Percentiles rank a stretch among this genome's conserved stretches.
phyloP scores from a whole-genome alignment of 2,888 invertebrate species.

The Acleris emargana region DNA sequence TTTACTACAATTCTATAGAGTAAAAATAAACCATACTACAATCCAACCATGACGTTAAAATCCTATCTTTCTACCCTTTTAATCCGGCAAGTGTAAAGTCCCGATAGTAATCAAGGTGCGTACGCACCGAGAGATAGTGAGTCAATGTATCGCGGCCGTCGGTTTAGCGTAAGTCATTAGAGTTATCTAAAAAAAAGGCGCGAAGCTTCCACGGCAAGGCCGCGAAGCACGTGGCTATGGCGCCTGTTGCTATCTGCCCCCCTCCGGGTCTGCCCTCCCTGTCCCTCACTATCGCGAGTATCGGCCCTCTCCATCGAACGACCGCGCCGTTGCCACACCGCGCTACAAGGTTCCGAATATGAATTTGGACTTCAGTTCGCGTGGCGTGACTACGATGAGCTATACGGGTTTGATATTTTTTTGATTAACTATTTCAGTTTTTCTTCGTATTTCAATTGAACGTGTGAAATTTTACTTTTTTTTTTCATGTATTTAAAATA shows the following conservation, averaged over 20 bases:
- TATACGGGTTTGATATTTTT: background rate
- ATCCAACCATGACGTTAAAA: too few species aligned
- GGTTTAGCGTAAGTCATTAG: constrained; percentile 57
- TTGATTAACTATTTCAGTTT: too few species aligned
- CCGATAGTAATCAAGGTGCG: too few species aligned
- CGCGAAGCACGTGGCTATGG: constrained; percentile 73
- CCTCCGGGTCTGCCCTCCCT: constrained; percentile 20
- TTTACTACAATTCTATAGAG: too few species aligned
- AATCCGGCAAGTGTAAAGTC: too few species aligned
- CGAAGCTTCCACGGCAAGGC: constrained; percentile 78
- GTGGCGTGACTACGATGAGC: constrained; percentile 14
- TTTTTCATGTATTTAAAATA: too few species aligned
- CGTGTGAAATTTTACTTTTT: too few species aligned
- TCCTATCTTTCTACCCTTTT: too few species aligned
- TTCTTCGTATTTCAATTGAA: too few species aligned
- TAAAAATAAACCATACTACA: too few species aligned
- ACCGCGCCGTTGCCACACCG: constrained; percentile 75
- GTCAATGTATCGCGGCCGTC: constrained; percentile 43
- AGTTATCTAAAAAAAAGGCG: constrained; percentile 74
- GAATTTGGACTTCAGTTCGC: constrained; percentile 55
- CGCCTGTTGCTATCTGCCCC: constrained; percentile 75
- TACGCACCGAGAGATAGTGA: constrained; percentile 15
- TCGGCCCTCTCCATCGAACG: constrained; percentile 39
- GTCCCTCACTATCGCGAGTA: constrained; percentile 40
- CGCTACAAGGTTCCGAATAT: constrained; percentile 49